phyloP scores from a whole-genome alignment of 2,113 vertebrate genomes.

The Eulacestoma nigropectus region DNA sequence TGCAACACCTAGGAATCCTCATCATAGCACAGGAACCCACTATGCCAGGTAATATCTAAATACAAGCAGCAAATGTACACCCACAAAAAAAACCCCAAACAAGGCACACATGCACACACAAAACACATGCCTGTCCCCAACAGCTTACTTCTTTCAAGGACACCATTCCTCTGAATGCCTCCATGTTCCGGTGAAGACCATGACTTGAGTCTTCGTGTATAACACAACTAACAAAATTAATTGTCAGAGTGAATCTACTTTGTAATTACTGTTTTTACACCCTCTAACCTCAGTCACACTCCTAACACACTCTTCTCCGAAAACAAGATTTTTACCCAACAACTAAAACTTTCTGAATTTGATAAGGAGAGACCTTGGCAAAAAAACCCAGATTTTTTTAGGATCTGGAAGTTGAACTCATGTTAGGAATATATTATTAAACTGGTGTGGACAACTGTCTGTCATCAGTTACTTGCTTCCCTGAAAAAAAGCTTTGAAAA shows the following conservation, averaged over 20 bases:
- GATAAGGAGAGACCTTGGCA: background rate
- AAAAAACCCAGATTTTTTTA: background rate
- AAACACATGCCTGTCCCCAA: background rate
- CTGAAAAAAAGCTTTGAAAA: background rate
- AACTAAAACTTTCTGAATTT: background rate
- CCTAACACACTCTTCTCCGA: background rate
- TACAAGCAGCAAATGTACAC: background rate
- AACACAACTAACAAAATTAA: background rate
- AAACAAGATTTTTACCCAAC: background rate
- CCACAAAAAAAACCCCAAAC: background rate
- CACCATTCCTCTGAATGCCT: background rate
- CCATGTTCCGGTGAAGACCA: background rate
- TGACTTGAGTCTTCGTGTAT: background rate
- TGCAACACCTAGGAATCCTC: background rate
- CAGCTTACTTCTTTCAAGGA: background rate
- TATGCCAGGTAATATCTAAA: background rate
- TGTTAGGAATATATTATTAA: background rate
- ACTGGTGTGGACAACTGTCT: background rate
- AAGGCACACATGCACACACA: background rate
- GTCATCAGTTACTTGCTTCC: background rate
- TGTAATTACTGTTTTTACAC: background rate
- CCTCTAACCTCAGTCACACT: background rate
- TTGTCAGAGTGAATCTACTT: background rate
- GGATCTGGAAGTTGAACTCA: background rate
- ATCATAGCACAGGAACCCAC: background rate